phyloP scores from a whole-genome alignment of 2,797 vertebrate genomes.

The Triplophysa yarkandensis region DNA sequence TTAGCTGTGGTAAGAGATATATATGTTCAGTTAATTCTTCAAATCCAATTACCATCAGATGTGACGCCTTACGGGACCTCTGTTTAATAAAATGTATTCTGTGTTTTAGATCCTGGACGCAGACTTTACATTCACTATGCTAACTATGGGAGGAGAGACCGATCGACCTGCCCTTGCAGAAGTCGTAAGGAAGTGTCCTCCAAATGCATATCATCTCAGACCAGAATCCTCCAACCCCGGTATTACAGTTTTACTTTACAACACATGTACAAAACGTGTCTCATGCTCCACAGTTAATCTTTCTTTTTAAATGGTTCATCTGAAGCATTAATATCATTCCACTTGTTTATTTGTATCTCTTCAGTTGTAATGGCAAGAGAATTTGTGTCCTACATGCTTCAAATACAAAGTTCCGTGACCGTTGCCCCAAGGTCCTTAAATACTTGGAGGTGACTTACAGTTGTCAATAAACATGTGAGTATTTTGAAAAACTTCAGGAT shows the following conservation, averaged over 20 bases:
- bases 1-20: constrained; percentile 1
- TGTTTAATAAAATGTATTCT: not conserved
- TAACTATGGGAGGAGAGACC: not conserved
- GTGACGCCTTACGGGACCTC: no score
- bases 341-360: not conserved
- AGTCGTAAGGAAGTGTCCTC: not conserved
- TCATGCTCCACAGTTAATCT: no score
- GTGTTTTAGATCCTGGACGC: not conserved
- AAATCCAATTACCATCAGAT: not conserved
- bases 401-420: not conserved
- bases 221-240: not conserved
- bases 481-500: no score
- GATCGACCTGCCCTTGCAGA: not conserved
- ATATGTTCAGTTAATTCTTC: not conserved
- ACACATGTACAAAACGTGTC: no score
- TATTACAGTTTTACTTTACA: no score
- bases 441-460: not conserved
- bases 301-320: no score
- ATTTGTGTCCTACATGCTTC: not conserved
- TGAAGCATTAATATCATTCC: not conserved
- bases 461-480: not conserved
- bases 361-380: not conserved
- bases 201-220: not conserved
- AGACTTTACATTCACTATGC: not conserved
- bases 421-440: not conserved